These are phyloP conservation scores for Sebastes fasciatus DNA, from an alignment of 2,113 vertebrate species.

Conservation along the genomic window DNA sequence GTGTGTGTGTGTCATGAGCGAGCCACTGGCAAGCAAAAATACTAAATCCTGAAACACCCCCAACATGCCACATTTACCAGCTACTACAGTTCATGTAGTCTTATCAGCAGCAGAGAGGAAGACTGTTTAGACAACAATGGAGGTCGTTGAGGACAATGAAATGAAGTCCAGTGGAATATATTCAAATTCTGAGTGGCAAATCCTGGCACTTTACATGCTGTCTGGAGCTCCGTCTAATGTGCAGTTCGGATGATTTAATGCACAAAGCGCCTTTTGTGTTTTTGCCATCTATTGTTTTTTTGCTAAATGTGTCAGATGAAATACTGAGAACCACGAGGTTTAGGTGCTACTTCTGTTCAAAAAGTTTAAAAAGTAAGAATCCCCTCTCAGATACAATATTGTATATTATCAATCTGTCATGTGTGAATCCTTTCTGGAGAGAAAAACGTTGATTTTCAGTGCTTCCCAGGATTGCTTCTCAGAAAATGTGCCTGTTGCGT, in stretches of 20 bases:
- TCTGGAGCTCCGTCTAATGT: conserved; percentile 4
- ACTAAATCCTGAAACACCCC: conserved; percentile 29
- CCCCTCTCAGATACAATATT: not conserved
- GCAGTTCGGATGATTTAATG: conserved; percentile 5
- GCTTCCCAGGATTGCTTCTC: not conserved
- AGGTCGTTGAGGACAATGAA: conserved; percentile 26
- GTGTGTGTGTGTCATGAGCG: conserved; percentile 9
- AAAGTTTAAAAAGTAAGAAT: not conserved
- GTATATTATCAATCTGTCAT: not conserved
- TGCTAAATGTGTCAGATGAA: not conserved
- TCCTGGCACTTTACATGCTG: not conserved
- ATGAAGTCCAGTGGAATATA: conserved; percentile 12
- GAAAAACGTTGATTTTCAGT: not conserved
- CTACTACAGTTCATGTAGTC: conserved; percentile 23
- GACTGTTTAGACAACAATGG: conserved; percentile 9
- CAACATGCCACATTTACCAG: conserved; percentile 18
- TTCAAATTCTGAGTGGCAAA: not conserved
- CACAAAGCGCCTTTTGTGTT: not conserved
- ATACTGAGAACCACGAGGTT: not conserved
- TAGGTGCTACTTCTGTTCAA: not conserved
- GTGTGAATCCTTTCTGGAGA: not conserved
- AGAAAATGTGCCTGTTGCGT: not conserved
- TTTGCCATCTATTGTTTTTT: not conserved
- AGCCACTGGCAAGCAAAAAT: conserved; percentile 23
- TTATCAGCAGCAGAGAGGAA: conserved; percentile 15